Evolutionary conservation across 2,113 vertebrate species (phyloP).

Genomic region (Sorex araneus): DNA sequence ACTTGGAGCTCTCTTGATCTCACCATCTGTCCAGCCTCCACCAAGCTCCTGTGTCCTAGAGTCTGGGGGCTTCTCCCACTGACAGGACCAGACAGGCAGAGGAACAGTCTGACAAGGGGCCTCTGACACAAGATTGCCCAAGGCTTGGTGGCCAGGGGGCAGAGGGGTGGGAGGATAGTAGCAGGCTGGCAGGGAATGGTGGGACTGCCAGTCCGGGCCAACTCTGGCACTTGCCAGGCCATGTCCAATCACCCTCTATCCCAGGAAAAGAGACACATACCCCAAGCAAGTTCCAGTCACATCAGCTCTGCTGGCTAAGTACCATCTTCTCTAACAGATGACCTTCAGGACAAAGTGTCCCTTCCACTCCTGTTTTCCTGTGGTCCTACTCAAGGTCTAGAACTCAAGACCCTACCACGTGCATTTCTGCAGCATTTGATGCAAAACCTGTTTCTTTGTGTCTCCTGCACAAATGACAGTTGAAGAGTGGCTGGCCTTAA

Average conservation of each 20-base stretch:
- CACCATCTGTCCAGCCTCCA: not conserved
- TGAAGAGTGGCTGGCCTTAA: rapidly evolving
- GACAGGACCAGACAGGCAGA: not conserved
- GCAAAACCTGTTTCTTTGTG: not conserved
- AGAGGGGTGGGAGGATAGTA: not conserved
- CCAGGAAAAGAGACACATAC: not conserved
- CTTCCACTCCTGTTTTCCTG: not conserved
- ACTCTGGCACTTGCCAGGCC: not conserved
- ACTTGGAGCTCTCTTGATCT: not conserved
- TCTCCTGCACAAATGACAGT: not conserved
- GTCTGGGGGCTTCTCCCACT: not conserved
- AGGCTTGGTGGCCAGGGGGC: not conserved
- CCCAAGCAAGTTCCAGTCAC: not conserved
- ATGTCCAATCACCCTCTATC: not conserved
- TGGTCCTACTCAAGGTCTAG: not conserved
- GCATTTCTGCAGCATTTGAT: not conserved
- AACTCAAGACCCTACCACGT: not conserved
- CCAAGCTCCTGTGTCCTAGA: not conserved
- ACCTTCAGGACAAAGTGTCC: not conserved
- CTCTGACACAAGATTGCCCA: not conserved
- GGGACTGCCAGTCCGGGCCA: not conserved
- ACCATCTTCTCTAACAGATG: too few species aligned
- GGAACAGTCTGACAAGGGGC: not conserved
- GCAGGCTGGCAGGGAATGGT: not conserved
- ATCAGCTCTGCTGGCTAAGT: not conserved